These are phyloP conservation scores for Drosophila ercepeae DNA, from an alignment of 1,140 invertebrate genomes.

Conservation along the genomic window DNA sequence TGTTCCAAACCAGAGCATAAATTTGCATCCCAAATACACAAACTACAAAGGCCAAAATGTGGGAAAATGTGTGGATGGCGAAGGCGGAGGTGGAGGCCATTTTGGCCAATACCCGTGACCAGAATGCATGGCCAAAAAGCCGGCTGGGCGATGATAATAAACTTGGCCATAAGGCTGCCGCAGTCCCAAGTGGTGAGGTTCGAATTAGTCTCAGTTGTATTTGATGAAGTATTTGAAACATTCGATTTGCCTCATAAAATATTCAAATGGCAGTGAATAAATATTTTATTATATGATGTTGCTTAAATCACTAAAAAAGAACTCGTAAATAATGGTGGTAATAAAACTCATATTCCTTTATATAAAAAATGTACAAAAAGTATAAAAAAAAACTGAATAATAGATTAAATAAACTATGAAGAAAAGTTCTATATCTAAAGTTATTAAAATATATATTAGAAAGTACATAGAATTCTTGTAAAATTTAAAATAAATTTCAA, in stretches of 20 bases:
- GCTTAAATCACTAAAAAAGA: not conserved
- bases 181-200: not conserved
- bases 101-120: slow-evolving; percentile 39
- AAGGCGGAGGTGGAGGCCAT: slow-evolving; percentile 1
- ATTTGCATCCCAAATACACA: slow-evolving; percentile 52
- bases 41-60: not conserved
- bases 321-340: not conserved
- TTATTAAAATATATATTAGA: no score
- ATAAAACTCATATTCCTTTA: no score
- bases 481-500: no score
- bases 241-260: slow-evolving; percentile 1
- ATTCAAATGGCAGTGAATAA: not conserved
- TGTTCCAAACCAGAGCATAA: slow-evolving; percentile 25
- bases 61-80: not conserved
- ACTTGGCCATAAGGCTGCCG: slow-evolving; percentile 22
- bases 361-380: no score
- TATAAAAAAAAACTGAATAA: no score
- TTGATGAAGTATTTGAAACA: slow-evolving; percentile 27
- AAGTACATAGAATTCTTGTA: no score
- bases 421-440: no score
- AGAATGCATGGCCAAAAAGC: slow-evolving; percentile 25
- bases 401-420: no score
- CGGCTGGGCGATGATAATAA: slow-evolving; percentile 23
- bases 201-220: slow-evolving; percentile 40
- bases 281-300: not conserved